Conservation (phyloP, 2,888 invertebrate species). For the Brachypterus glaber region DNA sequence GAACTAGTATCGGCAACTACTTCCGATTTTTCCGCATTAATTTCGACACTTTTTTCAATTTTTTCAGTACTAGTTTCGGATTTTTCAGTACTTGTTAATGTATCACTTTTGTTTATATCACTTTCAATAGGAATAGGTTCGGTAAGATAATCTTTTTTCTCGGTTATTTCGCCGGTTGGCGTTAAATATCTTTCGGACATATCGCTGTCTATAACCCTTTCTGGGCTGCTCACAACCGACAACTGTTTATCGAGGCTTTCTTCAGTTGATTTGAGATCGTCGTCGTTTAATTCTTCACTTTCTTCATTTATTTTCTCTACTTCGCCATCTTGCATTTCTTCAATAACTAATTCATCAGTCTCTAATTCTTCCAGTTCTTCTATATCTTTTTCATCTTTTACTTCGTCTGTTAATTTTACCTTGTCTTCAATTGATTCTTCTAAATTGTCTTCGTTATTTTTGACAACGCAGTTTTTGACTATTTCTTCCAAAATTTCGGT, state of each 20-base stretch:
- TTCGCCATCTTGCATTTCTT: slow-evolving; percentile 4
- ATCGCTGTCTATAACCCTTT: slow-evolving; percentile 55
- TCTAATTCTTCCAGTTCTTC: slow-evolving; percentile 40
- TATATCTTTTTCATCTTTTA: slow-evolving; percentile 45
- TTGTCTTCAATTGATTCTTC: slow-evolving; percentile 14
- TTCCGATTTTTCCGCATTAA: slow-evolving; percentile 36
- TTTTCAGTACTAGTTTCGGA: slow-evolving; percentile 18
- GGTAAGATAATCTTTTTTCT: slow-evolving; percentile 34
- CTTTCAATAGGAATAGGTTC: slow-evolving; percentile 16
- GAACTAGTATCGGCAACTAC: too few species aligned
- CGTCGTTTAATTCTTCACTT: slow-evolving; percentile 8
- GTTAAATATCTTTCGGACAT: slow-evolving; percentile 60
- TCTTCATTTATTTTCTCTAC: slow-evolving; percentile 7
- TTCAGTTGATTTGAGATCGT: too few species aligned
- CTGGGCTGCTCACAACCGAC: slow-evolving; percentile 39
- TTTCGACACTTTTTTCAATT: slow-evolving; percentile 38
- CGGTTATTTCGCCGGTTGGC: slow-evolving; percentile 49
- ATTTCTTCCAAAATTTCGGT: slow-evolving; percentile 47
- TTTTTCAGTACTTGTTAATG: too few species aligned
- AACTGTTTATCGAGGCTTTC: slow-evolving; percentile 26
- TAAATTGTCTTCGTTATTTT: slow-evolving; percentile 18
- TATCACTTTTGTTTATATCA: slow-evolving; percentile 19
- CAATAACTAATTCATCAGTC: not conserved
- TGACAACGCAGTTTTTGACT: slow-evolving; percentile 32
- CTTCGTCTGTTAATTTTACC: slow-evolving; percentile 44